phyloP scores from a whole-genome alignment of 2,797 vertebrate species.

The Peromyscus attwateri region DNA sequence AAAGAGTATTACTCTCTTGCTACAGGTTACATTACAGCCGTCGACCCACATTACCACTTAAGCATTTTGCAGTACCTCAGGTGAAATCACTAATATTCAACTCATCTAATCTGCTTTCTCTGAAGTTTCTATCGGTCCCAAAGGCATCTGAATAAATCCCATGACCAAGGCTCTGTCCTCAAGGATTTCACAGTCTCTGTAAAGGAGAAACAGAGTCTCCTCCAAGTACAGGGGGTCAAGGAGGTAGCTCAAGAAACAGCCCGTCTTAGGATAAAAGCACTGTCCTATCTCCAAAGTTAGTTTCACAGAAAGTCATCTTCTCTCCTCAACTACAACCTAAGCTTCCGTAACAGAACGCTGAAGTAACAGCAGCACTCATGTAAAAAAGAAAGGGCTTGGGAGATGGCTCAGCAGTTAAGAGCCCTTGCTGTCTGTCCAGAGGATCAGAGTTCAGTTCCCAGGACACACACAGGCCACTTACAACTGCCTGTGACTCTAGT shows the following conservation, averaged over 20 bases:
- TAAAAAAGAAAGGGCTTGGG: not conserved
- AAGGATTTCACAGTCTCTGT: not conserved
- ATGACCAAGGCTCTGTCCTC: constrained; percentile 12
- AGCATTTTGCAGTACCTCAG: constrained; percentile 39
- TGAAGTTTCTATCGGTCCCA: constrained; percentile 36
- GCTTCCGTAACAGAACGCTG: not conserved
- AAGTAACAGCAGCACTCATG: not conserved
- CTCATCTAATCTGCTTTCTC: constrained; percentile 15
- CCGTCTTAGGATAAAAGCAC: not conserved
- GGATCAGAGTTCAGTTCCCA: not conserved
- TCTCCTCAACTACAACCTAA: constrained; percentile 41
- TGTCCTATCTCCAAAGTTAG: not conserved
- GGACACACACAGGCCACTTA: not conserved
- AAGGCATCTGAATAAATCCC: not conserved
- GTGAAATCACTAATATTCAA: constrained; percentile 11
- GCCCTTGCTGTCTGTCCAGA: not conserved
- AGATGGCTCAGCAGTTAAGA: not conserved
- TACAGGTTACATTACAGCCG: not conserved
- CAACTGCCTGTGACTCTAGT: not conserved
- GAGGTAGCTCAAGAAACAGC: not conserved
- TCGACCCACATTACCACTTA: constrained; percentile 24
- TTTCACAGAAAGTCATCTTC: constrained; percentile 24
- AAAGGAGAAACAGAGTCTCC: too few relatives aligned
- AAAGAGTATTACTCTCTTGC: constrained; percentile 12
- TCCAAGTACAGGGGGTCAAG: not conserved